These are phyloP conservation scores for Cryptotis parvus DNA, from an alignment of 2,113 vertebrate species.

Conservation along the genomic window DNA sequence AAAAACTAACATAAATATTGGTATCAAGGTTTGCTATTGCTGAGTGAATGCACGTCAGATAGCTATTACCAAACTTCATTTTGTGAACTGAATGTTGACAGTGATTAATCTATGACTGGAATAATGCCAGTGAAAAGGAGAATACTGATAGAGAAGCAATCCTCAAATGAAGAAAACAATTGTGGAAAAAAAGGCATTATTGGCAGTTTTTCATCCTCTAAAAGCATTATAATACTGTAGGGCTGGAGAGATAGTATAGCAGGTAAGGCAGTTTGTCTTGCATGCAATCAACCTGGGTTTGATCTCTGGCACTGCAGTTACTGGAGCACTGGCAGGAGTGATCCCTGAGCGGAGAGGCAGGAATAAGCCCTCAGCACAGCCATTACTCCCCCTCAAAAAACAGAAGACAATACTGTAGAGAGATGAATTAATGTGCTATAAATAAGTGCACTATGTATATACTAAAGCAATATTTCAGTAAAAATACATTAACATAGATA, in stretches of 20 bases:
- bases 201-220: neutral
- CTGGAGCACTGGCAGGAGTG: too few relatives aligned
- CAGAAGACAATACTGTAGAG: neutral
- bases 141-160: neutral
- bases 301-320: too few relatives aligned
- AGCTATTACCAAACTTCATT: neutral
- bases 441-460: neutral
- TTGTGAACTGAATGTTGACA: slow-evolving; percentile 33
- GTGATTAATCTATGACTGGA: neutral
- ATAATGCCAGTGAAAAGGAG: neutral
- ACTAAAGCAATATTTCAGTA: neutral
- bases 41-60: neutral
- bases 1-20: neutral
- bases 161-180: neutral
- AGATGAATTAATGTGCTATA: slow-evolving; percentile 12
- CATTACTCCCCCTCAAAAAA: too few relatives aligned
- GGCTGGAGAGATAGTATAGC: too few relatives aligned
- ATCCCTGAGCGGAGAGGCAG: too few relatives aligned
- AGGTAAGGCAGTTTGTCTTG: too few relatives aligned
- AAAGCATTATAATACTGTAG: neutral
- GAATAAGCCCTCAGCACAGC: too few relatives aligned
- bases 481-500: neutral
- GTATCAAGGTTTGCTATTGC: neutral
- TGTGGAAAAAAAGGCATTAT: neutral
- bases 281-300: too few relatives aligned